Conservation (phyloP, 2,888 invertebrate species). For the Mimachlamys varia region DNA sequence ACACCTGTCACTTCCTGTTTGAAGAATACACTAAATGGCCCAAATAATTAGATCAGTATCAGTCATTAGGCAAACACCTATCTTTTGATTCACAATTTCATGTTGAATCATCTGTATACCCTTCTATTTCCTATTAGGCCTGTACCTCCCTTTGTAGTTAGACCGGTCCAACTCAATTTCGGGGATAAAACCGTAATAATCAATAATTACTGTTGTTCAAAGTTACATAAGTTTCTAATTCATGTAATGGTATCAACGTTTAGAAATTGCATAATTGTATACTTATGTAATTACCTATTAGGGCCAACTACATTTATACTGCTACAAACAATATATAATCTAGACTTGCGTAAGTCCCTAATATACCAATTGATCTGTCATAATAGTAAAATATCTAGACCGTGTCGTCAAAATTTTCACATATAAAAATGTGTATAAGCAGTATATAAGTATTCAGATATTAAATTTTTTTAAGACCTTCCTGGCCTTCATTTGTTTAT, state of each 20-base stretch:
- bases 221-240: too few relatives aligned
- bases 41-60: background rate
- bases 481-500: background rate
- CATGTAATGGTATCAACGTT: too few relatives aligned
- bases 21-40: background rate
- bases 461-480: background rate
- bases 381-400: too few relatives aligned
- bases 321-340: too few relatives aligned
- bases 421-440: too few relatives aligned
- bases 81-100: background rate
- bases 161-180: background rate
- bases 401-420: too few relatives aligned
- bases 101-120: background rate
- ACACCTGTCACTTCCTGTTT: constrained; percentile 3
- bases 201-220: too few relatives aligned
- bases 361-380: too few relatives aligned
- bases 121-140: background rate
- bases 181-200: background rate
- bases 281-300: too few relatives aligned
- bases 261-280: too few relatives aligned
- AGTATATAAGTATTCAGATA: background rate
- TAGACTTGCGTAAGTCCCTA: too few relatives aligned
- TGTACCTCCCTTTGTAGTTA: background rate
- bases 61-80: background rate
- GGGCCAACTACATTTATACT: too few relatives aligned